A percentile compares a stretch with the other conserved stretches of the same genome.
Evolutionary conservation across 2,888 invertebrate genomes (phyloP).

Genomic region (Trichogramma dendrolimi): DNA sequence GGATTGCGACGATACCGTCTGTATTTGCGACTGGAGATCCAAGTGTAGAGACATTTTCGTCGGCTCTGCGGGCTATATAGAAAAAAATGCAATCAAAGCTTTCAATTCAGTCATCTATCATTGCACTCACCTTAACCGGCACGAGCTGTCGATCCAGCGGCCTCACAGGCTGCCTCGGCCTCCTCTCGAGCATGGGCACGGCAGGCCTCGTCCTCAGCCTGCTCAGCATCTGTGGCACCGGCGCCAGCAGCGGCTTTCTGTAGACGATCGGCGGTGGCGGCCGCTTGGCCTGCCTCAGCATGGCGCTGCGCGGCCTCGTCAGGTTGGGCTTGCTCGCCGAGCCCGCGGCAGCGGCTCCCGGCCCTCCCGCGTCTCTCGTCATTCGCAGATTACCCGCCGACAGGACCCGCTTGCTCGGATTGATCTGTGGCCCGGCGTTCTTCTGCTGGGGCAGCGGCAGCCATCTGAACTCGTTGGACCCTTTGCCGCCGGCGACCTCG

Average conservation of each 20-base stretch:
- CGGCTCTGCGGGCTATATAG: conserved; percentile 3
- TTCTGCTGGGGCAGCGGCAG: conserved; percentile 34
- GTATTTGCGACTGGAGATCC: conserved; percentile 41
- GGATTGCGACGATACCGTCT: conserved; percentile 24
- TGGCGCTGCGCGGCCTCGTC: conserved; percentile 34
- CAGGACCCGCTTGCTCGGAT: conserved; percentile 26
- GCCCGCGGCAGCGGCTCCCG: not conserved
- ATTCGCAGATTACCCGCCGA: conserved; percentile 31
- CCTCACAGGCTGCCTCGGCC: conserved; percentile 14
- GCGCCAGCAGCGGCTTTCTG: conserved; percentile 25
- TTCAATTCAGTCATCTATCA: no score
- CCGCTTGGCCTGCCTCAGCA: conserved; percentile 30
- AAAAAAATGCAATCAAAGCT: not conserved
- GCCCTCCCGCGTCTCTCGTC: not conserved
- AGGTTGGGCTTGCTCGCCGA: conserved; percentile 1
- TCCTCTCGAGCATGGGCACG: conserved; percentile 4
- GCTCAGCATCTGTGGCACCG: conserved; percentile 19
- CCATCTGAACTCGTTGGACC: conserved; percentile 40
- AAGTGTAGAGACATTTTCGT: conserved; percentile 37
- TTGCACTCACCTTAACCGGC: not conserved
- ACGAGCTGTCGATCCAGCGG: conserved; percentile 3
- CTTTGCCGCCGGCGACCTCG: conserved; percentile 26
- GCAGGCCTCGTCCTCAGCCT: conserved; percentile 28
- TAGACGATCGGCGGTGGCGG: conserved; percentile 25
- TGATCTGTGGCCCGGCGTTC: conserved; percentile 21